Evolutionary conservation across 1,140 invertebrate species (phyloP), one percentile per base, ranked within the genome.

Genomic region (Trypoxylus dichotomus): DNA sequence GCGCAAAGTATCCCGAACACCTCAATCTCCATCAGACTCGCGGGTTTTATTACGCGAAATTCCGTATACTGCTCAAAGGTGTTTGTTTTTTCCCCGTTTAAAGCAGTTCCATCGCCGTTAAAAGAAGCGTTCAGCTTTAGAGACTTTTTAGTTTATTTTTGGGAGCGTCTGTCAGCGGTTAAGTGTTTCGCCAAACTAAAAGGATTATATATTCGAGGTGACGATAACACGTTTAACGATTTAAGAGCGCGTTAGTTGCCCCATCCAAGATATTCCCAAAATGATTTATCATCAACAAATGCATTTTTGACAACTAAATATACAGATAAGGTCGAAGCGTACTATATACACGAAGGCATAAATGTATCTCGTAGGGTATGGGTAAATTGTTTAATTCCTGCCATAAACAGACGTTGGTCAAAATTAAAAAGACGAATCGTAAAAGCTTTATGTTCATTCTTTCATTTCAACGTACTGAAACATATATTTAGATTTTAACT

Each of bases 121-220:
- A 68, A 68, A 68, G 24, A 68, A 68, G 21, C 19, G 8, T 68
- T 68, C 60, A 68, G 11, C 47, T 29, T 24, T 27, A 29, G 24
- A 68, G 19, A 68, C 7, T 29, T 68, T 68, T 29, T 24, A 24
- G 60, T 68, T 68, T 68, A 68, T 68, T 68, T 68, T 68, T 15
- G n/a, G 24, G 60, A 24, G 13, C 60, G 21, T 68, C 60, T 68
- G 60, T 68, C 60, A 29, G 13, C 60, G 60, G 60, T 68, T 68
- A 29, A 68, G 60, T 68, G 60, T 68, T 68, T 68, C 60, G 60
- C 60, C 60, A 68, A 68, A 29, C 27, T 68, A 68, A 68, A 68
- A 68, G 60, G 60, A 68, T 68, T 68, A 68, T 29, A 29, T 68
- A 68, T 68, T 68, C 60, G 60, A 68, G 21, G 60, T 29, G 60